These are phyloP conservation scores for Chiloscyllium plagiosum DNA, from an alignment of 2,113 vertebrate genomes.

Conservation along the genomic window DNA sequence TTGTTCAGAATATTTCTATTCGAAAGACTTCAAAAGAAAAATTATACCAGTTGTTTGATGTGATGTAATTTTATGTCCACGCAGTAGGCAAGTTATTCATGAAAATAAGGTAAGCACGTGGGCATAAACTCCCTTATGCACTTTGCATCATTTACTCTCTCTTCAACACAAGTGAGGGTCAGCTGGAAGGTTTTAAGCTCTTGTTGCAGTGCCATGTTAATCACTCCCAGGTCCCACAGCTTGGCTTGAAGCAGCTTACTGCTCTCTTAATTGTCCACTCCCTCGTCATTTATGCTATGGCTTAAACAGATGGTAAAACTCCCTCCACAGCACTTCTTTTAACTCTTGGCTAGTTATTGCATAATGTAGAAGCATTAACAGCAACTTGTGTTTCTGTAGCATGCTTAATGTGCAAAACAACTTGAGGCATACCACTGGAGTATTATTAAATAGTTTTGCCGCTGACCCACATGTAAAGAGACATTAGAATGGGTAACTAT, in stretches of 20 bases:
- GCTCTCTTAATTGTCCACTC: neutral
- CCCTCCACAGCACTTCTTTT: neutral
- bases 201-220: neutral
- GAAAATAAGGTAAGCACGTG: neutral
- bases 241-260: neutral
- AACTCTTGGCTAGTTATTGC: neutral
- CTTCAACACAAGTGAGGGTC: neutral
- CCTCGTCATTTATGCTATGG: neutral
- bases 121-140: neutral
- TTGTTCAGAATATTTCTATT: slow-evolving; percentile 21
- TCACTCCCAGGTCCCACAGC: neutral
- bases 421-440: neutral
- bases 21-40: neutral
- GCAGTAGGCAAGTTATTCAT: neutral
- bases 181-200: slow-evolving; percentile 8
- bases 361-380: neutral
- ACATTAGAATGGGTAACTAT: neutral
- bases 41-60: neutral
- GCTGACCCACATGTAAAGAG: neutral
- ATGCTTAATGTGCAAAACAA: neutral
- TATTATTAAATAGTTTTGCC: neutral
- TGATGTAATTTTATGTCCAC: neutral
- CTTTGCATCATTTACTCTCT: neutral
- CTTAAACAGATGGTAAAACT: neutral
- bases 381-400: neutral